Evolutionary conservation across 92 coral and sea anemone species (phyloP).

Genomic region (Ricordea florida): DNA sequence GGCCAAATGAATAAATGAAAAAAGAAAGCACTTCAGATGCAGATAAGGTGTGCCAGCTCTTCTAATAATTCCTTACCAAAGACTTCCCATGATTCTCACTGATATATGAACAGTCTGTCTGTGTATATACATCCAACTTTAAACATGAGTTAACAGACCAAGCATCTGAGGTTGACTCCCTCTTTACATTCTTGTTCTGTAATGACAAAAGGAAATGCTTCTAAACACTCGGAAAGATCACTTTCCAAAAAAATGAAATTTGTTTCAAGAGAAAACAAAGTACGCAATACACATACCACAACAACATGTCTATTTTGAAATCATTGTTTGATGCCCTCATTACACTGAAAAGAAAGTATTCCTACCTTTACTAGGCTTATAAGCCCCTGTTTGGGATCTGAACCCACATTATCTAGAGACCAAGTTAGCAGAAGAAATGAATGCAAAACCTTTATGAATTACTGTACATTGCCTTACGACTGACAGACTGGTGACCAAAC

Average conservation of each 20-base stretch:
- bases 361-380: no score
- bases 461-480: no score
- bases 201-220: not conserved
- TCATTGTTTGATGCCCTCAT: no score
- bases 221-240: not conserved
- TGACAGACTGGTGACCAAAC: no score
- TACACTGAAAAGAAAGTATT: no score
- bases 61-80: constrained; percentile 26
- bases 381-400: no score
- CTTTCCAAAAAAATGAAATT: not conserved
- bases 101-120: constrained; percentile 56
- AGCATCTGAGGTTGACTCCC: not conserved
- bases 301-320: no score
- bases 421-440: no score
- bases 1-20: not conserved
- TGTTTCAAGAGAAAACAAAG: no score
- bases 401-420: no score
- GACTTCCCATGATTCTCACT: constrained; percentile 29
- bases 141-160: not conserved
- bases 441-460: no score
- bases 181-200: constrained; percentile 5
- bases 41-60: not conserved
- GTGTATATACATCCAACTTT: constrained; percentile 77
- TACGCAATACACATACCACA: no score
- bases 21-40: not conserved